Percentiles rank a stretch among this genome's conserved stretches.
Evolutionary conservation across 2,888 invertebrate genomes (phyloP).

Genomic region (Platerodrilus igneus): DNA sequence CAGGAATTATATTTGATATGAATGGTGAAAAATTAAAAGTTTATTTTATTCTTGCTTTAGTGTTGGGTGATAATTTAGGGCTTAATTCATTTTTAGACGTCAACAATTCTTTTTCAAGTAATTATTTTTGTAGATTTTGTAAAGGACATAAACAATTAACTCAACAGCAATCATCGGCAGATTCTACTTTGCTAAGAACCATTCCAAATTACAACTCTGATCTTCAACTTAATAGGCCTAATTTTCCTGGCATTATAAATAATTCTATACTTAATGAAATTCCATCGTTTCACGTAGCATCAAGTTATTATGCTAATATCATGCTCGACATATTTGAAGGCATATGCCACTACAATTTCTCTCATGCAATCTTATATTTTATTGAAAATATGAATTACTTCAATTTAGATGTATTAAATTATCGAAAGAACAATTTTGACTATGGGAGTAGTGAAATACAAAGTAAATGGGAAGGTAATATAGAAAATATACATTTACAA

Average conservation of each 20-base stretch:
- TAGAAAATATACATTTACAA: slow-evolving; percentile 10
- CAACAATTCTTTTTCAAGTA: neutral
- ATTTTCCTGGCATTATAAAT: slow-evolving; percentile 17
- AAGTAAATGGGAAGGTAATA: no score
- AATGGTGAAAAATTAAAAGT: neutral
- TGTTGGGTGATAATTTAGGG: slow-evolving; percentile 13
- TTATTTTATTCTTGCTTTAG: slow-evolving; percentile 18
- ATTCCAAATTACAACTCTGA: slow-evolving; percentile 25
- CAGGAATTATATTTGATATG: slow-evolving; percentile 1
- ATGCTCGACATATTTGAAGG: slow-evolving; percentile 21
- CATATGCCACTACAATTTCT: no score
- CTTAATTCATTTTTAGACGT: neutral
- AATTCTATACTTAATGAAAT: no score
- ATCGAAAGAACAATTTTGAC: slow-evolving; percentile 19
- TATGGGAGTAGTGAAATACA: slow-evolving; percentile 18
- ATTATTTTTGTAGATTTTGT: no score
- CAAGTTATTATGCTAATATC: slow-evolving; percentile 15
- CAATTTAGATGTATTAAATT: slow-evolving; percentile 9
- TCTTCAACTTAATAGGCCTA: slow-evolving; percentile 8
- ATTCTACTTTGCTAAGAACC: slow-evolving; percentile 20
- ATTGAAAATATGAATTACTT: slow-evolving; percentile 19
- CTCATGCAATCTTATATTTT: slow-evolving; percentile 13
- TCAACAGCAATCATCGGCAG: slow-evolving; percentile 12
- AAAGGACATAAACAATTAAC: no score
- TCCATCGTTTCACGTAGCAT: slow-evolving; percentile 23